Evolutionary conservation across 2,797 vertebrate genomes (phyloP).

Genomic region (Argyrosomus regius): DNA sequence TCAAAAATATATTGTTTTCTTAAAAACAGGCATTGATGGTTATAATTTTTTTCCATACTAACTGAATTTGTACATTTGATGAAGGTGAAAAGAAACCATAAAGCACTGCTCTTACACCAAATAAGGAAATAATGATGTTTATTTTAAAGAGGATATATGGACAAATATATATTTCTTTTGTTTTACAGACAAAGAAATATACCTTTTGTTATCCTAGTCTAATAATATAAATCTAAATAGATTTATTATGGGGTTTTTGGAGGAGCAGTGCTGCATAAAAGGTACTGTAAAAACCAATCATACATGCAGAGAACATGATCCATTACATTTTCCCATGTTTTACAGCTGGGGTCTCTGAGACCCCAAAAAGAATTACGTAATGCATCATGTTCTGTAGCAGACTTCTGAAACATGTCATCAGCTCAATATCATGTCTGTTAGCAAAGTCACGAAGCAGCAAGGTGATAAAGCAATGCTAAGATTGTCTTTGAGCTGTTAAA

Average conservation of each 20-base stretch:
- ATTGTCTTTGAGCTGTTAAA: background rate
- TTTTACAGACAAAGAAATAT: background rate
- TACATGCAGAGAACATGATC: background rate
- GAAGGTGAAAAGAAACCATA: background rate
- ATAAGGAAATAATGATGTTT: background rate
- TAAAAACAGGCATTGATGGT: too few species aligned
- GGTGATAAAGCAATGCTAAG: background rate
- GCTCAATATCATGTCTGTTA: background rate
- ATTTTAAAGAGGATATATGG: background rate
- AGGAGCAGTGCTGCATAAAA: background rate
- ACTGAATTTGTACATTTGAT: background rate
- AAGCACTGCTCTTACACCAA: background rate
- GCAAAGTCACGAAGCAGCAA: background rate
- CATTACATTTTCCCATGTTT: constrained; percentile 2
- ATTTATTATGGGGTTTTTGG: background rate
- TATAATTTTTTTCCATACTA: background rate
- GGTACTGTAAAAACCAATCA: background rate
- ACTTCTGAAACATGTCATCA: background rate
- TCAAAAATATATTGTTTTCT: background rate
- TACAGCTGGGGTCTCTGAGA: background rate
- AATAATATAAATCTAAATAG: background rate
- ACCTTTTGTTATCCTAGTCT: background rate
- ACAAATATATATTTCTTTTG: background rate
- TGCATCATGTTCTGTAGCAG: background rate
- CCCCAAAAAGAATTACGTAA: background rate